These are phyloP conservation scores for Micromys minutus DNA, from an alignment of 2,113 vertebrate species.

Conservation along the genomic window DNA sequence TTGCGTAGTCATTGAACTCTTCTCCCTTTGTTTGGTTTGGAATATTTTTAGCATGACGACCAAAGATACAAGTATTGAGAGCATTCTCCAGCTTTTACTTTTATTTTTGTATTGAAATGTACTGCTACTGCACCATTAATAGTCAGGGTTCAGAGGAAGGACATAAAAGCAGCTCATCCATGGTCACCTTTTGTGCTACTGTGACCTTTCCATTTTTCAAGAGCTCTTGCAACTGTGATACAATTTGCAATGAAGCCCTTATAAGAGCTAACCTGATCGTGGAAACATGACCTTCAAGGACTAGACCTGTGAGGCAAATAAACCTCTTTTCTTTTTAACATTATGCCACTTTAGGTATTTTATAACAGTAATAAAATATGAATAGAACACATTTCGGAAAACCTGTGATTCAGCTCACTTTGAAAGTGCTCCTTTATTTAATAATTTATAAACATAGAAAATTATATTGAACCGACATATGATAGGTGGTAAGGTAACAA, in stretches of 20 bases:
- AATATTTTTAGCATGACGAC: not conserved
- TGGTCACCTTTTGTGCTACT: not conserved
- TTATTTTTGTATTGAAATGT: not conserved
- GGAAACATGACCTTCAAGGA: not conserved
- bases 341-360: not conserved
- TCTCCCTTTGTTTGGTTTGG: not conserved
- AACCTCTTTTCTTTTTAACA: not conserved
- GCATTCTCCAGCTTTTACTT: not conserved
- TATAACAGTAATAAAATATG: not conserved
- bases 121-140: not conserved
- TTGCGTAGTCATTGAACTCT: not conserved
- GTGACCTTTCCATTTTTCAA: not conserved
- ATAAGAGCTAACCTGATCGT: not conserved
- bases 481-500: not conserved
- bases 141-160: not conserved
- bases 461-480: constrained; percentile 47
- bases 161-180: not conserved
- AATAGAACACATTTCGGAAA: not conserved
- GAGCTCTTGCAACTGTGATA: not conserved
- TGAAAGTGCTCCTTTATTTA: not conserved
- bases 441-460: constrained; percentile 51
- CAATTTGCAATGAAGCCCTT: not conserved
- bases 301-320: not conserved
- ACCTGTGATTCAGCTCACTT: not conserved
- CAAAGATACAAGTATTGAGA: not conserved